phyloP scores from a whole-genome alignment of 2,113 vertebrate species.

The Emydura subglobosa region DNA sequence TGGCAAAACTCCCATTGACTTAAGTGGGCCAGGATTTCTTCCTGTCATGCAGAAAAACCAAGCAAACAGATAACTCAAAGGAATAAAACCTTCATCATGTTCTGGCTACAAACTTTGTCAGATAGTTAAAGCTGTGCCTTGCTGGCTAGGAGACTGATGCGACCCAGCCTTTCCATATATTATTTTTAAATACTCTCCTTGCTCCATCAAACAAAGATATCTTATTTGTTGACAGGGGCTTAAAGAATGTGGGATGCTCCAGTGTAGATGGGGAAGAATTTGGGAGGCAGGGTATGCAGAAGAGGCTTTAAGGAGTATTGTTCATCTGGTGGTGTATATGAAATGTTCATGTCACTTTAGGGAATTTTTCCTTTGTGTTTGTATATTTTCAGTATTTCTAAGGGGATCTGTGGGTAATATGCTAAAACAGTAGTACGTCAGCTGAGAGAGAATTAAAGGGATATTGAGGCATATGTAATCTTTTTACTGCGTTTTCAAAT shows the following conservation, averaged over 20 bases:
- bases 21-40: background rate
- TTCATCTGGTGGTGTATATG: background rate
- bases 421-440: background rate
- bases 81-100: background rate
- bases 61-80: background rate
- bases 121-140: background rate
- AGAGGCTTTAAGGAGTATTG: background rate
- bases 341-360: background rate
- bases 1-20: background rate
- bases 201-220: slow-evolving; percentile 37
- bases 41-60: background rate
- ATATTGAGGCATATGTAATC: background rate
- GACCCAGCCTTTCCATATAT: slow-evolving; percentile 19
- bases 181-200: background rate
- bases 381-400: background rate
- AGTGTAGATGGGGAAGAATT: background rate
- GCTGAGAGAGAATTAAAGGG: background rate
- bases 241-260: background rate
- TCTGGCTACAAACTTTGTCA: background rate
- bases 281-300: background rate
- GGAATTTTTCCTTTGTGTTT: background rate
- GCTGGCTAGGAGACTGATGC: background rate
- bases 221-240: slow-evolving; percentile 10
- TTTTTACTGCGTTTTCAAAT: background rate
- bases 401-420: background rate